Evolutionary conservation across 2,113 vertebrate species (phyloP), one percentile per base, ranked within the genome.

Genomic region (Promerops cafer): DNA sequence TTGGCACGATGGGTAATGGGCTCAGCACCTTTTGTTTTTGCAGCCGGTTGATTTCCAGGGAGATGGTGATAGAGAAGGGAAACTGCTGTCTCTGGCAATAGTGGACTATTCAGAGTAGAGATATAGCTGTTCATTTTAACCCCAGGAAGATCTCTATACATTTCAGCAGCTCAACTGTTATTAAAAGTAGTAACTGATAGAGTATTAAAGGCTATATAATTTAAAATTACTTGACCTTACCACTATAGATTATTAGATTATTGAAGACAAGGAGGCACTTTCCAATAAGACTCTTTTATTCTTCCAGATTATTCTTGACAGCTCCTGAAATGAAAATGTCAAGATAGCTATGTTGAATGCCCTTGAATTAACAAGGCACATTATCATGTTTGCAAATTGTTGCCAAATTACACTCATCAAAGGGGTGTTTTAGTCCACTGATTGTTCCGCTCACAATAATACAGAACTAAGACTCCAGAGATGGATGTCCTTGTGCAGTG

Each of bases 311-410:
- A 54, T 70, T 91, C 54, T 71, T 86, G 89, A 83, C 90, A 94
- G 74, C 37, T 71, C 39, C 47, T 40, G 27, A 80, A 96, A 96
- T 95, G 60, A 96, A 97, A 96, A 80, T 81, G 94, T 91, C 95
- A 93, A 81, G n/a, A 39, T 27, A 64, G 11, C 35, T 21, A 22
- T 47, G 31, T 77, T 8, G 19, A 76, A 66, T 74, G 66, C 28
- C 75, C 90, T 81, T 61, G 68, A 89, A 77, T 91, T 63, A 92
- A 81, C 66, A 49, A 81, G 78, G n/a, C 54, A 80, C 11, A 19
- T 80, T 60, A 83, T 83, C 16, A 33, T 45, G 79, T 85, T 80
- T 83, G 59, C 57, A 87, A 87, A 89, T 64, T 64, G 69, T 80
- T 83, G 77, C 59, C 77, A 87, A 84, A 96, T 92, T 66, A 49